phyloP scores from a whole-genome alignment of 1,140 invertebrate genomes.

The Drosophila virilis region DNA sequence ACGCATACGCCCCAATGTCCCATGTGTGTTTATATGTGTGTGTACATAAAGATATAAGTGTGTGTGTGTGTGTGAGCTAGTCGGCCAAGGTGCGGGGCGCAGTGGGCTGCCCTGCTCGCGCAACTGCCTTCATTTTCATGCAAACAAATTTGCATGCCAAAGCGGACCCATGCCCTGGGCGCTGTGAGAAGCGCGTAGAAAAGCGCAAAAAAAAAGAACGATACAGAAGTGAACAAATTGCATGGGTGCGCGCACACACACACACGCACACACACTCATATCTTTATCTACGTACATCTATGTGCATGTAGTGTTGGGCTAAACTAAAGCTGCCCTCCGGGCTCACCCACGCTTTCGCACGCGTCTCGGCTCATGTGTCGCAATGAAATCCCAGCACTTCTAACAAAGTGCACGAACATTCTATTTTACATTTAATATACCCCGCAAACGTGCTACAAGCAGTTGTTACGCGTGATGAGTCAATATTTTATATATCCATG shows the following conservation, averaged over 20 bases:
- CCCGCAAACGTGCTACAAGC: neutral
- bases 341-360: slow-evolving; percentile 11
- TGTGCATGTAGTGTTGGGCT: slow-evolving; percentile 21
- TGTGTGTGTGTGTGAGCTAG: neutral
- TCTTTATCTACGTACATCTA: slow-evolving; percentile 8
- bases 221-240: slow-evolving; percentile 66
- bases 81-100: neutral
- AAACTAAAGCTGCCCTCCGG: slow-evolving; percentile 40
- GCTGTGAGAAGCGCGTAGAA: slow-evolving; percentile 51
- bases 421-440: slow-evolving; percentile 52
- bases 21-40: slow-evolving; percentile 7
- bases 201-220: slow-evolving; percentile 53
- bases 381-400: slow-evolving; percentile 62
- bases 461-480: neutral
- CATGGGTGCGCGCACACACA: slow-evolving; percentile 20
- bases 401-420: slow-evolving; percentile 40
- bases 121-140: slow-evolving; percentile 73
- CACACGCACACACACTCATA: neutral
- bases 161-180: slow-evolving; percentile 53
- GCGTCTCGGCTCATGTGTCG: slow-evolving; percentile 31
- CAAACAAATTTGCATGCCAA: slow-evolving; percentile 79
- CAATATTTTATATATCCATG: too few species aligned
- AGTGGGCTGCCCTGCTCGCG: neutral
- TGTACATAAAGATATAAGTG: too few species aligned
- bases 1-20: slow-evolving; percentile 65